These are phyloP conservation scores for Galaxias olidus DNA, from an alignment of 2,797 vertebrate species.

Conservation along the genomic window DNA sequence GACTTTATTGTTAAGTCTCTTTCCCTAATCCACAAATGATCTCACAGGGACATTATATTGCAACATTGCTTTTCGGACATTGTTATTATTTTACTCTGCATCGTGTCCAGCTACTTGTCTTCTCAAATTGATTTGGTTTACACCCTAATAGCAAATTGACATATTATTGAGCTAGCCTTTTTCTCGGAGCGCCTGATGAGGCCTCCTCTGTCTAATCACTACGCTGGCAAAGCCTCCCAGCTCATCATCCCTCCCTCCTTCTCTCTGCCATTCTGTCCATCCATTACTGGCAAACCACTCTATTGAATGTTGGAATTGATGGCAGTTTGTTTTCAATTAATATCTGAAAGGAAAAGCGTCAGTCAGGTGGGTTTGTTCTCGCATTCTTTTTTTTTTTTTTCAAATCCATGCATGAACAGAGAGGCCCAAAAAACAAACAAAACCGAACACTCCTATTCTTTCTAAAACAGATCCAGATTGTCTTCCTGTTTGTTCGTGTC, in stretches of 20 bases:
- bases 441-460: conserved; percentile 22
- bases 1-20: too few relatives aligned
- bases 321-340: conserved; percentile 48
- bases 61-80: too few relatives aligned
- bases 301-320: conserved; percentile 32
- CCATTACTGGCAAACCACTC: conserved; percentile 11
- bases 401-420: conserved; percentile 25
- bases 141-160: too few relatives aligned
- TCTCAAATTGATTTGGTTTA: too few relatives aligned
- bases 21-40: too few relatives aligned
- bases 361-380: conserved; percentile 50
- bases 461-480: conserved; percentile 50
- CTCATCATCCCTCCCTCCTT: neutral
- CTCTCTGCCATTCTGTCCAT: conserved; percentile 4
- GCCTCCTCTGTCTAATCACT: too few relatives aligned
- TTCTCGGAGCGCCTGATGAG: too few relatives aligned
- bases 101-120: too few relatives aligned
- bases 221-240: too few relatives aligned
- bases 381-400: conserved; percentile 22
- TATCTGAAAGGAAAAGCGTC: conserved; percentile 29
- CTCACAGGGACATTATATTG: too few relatives aligned
- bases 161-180: too few relatives aligned
- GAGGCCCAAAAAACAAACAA: neutral
- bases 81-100: too few relatives aligned
- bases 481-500: conserved; percentile 17